Conservation (phyloP, 2,113 vertebrate genomes). For the Pygoscelis adeliae region DNA sequence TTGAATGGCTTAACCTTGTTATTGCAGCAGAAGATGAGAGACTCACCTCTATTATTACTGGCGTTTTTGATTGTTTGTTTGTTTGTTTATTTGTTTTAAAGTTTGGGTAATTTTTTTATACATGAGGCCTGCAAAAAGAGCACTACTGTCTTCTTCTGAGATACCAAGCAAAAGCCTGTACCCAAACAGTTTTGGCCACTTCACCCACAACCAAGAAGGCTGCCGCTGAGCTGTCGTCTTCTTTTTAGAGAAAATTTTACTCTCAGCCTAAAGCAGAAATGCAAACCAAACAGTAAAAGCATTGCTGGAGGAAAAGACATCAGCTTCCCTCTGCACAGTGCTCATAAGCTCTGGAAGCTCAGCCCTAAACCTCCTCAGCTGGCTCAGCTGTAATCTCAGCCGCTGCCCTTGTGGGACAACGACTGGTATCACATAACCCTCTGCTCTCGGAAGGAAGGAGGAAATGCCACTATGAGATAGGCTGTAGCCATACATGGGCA, state of each 20-base stretch:
- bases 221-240: neutral
- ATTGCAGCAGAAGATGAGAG: neutral
- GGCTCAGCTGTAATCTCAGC: neutral
- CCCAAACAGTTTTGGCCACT: neutral
- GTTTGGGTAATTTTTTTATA: neutral
- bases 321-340: neutral
- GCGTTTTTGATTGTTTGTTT: neutral
- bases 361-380: neutral
- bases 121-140: neutral
- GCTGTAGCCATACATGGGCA: neutral
- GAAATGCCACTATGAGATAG: neutral
- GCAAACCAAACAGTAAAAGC: neutral
- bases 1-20: neutral
- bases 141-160: neutral
- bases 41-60: neutral
- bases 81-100: neutral
- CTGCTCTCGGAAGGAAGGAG: neutral
- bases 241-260: neutral
- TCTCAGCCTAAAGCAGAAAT: neutral
- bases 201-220: neutral
- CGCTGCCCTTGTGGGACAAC: neutral
- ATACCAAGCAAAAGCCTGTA: neutral
- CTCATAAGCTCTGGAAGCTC: neutral
- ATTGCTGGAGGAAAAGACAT: neutral
- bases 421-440: neutral